Conservation (phyloP, 2,797 vertebrate genomes). For the Tenualosa ilisha region DNA sequence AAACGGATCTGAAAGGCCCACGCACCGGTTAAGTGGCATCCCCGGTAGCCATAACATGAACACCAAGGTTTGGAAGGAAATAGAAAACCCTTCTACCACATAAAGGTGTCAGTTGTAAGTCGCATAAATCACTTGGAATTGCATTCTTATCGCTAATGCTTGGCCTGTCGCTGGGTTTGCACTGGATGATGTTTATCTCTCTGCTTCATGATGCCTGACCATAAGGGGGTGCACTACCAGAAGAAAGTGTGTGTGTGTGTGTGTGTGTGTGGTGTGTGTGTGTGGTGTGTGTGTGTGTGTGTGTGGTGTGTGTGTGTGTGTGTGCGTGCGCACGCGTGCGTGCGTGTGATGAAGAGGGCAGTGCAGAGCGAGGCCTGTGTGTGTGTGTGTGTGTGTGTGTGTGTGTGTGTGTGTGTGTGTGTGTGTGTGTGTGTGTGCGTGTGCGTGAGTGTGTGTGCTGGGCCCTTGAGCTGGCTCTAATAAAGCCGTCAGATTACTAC, state of each 20-base stretch:
- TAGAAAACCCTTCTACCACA: background rate
- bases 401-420: background rate
- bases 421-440: slow-evolving; percentile 11
- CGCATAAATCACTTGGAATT: slow-evolving; percentile 17
- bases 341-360: background rate
- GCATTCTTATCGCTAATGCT: slow-evolving; percentile 20
- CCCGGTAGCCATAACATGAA: background rate
- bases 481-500: slow-evolving; percentile 31
- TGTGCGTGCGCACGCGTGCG: background rate
- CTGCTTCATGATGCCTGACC: background rate
- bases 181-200: slow-evolving; percentile 2
- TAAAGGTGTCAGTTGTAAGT: background rate
- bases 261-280: background rate
- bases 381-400: background rate
- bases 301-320: background rate
- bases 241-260: background rate
- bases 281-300: background rate
- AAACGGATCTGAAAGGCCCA: background rate
- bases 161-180: background rate
- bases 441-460: background rate
- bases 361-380: background rate
- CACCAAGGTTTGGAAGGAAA: background rate
- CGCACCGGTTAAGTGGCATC: background rate
- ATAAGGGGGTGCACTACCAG: background rate
- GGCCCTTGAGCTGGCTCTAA: background rate